phyloP scores from a whole-genome alignment of 1,140 invertebrate species.

The Calycopis cecrops region DNA sequence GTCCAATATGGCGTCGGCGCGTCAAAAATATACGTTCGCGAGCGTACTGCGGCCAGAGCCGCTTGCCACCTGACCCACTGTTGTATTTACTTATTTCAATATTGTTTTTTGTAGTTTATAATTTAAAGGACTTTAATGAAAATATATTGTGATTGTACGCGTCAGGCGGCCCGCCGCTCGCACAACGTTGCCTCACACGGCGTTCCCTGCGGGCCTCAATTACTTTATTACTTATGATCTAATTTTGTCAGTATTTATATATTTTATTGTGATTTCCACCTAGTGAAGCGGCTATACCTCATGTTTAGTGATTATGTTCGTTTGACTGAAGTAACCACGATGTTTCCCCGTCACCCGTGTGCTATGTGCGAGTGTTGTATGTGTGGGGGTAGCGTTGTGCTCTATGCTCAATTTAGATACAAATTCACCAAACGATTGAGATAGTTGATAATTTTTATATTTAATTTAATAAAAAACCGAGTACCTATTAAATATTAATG shows the following conservation, averaged over 20 bases:
- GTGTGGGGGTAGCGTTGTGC: constrained; percentile 71
- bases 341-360: constrained; percentile 68
- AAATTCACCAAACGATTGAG: constrained; percentile 71
- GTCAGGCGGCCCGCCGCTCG: constrained; percentile 39
- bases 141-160: neutral
- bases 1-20: too few relatives aligned
- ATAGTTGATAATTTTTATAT: constrained; percentile 70
- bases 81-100: neutral
- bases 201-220: constrained; percentile 40
- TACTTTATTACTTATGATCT: constrained; percentile 34
- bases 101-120: too few relatives aligned
- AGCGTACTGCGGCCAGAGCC: neutral
- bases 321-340: constrained; percentile 65
- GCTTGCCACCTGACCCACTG: neutral
- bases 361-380: constrained; percentile 55
- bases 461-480: constrained; percentile 56
- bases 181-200: constrained; percentile 66
- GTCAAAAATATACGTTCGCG: neutral
- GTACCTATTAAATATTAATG: constrained; percentile 71
- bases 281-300: constrained; percentile 66
- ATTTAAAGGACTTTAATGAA: too few relatives aligned
- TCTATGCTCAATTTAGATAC: constrained; percentile 74
- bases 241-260: constrained; percentile 61
- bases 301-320: constrained; percentile 63
- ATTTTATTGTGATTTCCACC: constrained; percentile 61